A percentile compares a stretch with the other conserved stretches of the same genome.
Evolutionary conservation across 2,797 vertebrate genomes (phyloP).

Genomic region (Buceros bicornis): DNA sequence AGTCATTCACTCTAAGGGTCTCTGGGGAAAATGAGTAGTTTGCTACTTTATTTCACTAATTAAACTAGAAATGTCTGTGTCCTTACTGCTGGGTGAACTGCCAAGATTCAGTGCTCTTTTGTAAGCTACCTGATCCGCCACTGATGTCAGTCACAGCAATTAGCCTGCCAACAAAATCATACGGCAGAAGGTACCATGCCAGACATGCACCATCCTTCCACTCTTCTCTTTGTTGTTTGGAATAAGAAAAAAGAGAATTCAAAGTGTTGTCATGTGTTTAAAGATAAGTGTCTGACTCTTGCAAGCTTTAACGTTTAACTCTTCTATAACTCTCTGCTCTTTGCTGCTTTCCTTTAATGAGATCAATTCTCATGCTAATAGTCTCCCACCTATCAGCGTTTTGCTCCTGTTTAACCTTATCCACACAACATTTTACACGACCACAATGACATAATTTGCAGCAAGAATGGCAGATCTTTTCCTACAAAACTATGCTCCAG

Average conservation of each 20-base stretch:
- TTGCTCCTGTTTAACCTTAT: neutral
- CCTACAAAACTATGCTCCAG: neutral
- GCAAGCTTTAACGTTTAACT: neutral
- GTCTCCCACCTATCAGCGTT: neutral
- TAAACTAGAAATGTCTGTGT: neutral
- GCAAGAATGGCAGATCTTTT: neutral
- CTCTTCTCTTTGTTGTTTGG: neutral
- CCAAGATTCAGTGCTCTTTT: slow-evolving; percentile 1
- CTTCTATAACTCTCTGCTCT: neutral
- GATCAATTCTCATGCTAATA: neutral
- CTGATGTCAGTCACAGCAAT: neutral
- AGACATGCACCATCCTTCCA: neutral
- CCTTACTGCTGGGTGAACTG: neutral
- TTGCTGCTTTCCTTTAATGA: neutral
- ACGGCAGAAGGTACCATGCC: neutral
- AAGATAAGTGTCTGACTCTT: neutral
- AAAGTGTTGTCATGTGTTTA: neutral
- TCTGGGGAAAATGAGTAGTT: neutral
- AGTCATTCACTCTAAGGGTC: neutral
- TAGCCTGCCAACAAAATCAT: slow-evolving; percentile 29
- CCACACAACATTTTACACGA: neutral
- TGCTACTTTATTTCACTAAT: slow-evolving; percentile 31
- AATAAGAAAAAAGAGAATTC: neutral
- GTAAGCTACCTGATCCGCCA: neutral
- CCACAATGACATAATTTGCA: neutral